phyloP scores from a whole-genome alignment of 2,113 vertebrate genomes.

The Corythoichthys haematopterus region DNA sequence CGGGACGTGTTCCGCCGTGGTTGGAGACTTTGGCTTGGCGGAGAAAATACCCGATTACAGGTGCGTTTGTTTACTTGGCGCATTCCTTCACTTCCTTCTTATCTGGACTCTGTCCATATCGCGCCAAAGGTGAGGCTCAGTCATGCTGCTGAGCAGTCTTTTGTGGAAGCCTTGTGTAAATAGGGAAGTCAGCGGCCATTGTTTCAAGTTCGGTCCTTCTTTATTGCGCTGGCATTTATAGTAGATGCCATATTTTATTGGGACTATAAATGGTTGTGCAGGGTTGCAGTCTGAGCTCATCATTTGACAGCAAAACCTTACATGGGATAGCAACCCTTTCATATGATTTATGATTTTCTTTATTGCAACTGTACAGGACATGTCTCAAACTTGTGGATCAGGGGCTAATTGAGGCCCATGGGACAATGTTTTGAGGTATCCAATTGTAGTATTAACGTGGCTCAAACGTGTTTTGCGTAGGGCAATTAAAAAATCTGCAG shows the following conservation, averaged over 20 bases:
- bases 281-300: not conserved
- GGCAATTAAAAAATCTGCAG: too few relatives aligned
- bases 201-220: not conserved
- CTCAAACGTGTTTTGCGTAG: too few relatives aligned
- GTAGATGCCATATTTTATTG: not conserved
- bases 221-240: constrained; percentile 24
- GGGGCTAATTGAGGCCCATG: too few relatives aligned
- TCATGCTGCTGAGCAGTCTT: not conserved
- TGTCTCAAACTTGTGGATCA: too few relatives aligned
- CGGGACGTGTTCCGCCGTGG: constrained; percentile 80
- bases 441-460: too few relatives aligned
- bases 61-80: constrained; percentile 51
- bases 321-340: too few relatives aligned
- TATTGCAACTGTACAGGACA: too few relatives aligned
- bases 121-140: not conserved
- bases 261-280: not conserved
- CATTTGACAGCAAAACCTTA: not conserved
- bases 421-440: too few relatives aligned
- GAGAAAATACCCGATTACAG: constrained; percentile 95
- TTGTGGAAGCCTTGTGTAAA: constrained; percentile 6
- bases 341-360: too few relatives aligned
- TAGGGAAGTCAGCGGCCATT: not conserved
- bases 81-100: constrained; percentile 13
- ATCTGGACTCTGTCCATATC: not conserved
- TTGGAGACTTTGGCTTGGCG: constrained; percentile 93